These are phyloP conservation scores for Colius striatus DNA, from an alignment of 2,113 vertebrate genomes.

Conservation along the genomic window DNA sequence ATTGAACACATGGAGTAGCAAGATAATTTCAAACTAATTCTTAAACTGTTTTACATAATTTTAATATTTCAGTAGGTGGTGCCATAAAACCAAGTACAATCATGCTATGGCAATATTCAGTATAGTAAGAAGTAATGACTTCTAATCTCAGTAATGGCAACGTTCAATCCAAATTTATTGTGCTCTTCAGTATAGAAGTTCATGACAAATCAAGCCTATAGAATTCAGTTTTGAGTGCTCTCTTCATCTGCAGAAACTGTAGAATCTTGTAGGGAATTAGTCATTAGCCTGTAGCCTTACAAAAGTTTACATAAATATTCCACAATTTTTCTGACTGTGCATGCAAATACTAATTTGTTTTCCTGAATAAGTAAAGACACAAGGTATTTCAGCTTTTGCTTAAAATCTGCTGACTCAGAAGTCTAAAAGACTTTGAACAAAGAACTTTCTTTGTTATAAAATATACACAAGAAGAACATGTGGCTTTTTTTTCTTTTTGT, in stretches of 20 bases:
- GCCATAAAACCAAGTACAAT: not conserved
- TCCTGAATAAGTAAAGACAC: not conserved
- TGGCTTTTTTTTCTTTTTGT: not conserved
- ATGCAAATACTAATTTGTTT: not conserved
- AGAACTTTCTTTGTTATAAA: not conserved
- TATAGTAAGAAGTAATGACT: not conserved
- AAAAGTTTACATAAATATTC: not conserved
- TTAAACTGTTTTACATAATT: not conserved
- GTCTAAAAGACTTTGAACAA: not conserved
- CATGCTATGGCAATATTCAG: not conserved
- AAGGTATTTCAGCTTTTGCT: not conserved
- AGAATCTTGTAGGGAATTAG: not conserved
- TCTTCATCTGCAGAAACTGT: not conserved
- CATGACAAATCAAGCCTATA: not conserved
- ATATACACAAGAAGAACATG: not conserved
- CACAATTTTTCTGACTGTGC: not conserved
- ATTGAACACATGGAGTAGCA: not conserved
- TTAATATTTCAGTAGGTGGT: conserved; percentile 32
- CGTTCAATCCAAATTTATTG: not conserved
- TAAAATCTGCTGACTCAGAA: not conserved
- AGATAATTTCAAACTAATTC: not conserved
- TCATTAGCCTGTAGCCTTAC: not conserved
- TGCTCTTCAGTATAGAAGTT: not conserved
- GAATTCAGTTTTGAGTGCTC: not conserved
- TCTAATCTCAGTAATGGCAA: not conserved